Conservation (phyloP, 2,797 vertebrate species). For the Takifugu rubripes region DNA sequence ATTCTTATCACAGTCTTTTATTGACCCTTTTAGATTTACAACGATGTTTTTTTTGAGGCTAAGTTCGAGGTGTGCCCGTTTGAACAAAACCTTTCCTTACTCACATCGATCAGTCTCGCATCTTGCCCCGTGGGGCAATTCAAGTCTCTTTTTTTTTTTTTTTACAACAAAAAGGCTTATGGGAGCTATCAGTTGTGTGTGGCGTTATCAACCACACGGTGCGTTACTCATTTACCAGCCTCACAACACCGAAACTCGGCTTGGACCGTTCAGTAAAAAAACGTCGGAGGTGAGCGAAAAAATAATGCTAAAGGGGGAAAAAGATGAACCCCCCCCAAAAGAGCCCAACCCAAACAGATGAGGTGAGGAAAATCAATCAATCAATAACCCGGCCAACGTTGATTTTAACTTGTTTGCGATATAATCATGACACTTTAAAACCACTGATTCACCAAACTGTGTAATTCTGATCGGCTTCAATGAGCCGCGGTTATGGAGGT, state of each 20-base stretch:
- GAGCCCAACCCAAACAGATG: not conserved
- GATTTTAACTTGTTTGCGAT: too few relatives aligned
- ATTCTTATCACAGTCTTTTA: constrained; percentile 11
- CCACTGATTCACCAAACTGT: constrained; percentile 35
- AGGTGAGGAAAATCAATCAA: too few relatives aligned
- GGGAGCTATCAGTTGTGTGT: constrained; percentile 44
- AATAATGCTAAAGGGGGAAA: too few relatives aligned
- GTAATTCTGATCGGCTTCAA: constrained; percentile 44
- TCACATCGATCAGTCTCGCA: not conserved
- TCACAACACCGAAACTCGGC: constrained; percentile 55
- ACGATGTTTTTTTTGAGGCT: not conserved
- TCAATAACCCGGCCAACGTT: too few relatives aligned
- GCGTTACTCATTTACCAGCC: constrained; percentile 73
- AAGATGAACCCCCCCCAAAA: not conserved
- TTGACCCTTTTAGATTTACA: constrained; percentile 5
- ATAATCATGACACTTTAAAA: constrained; percentile 1
- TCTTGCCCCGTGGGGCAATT: constrained; percentile 28
- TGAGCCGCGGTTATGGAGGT: constrained; percentile 30
- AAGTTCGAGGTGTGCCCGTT: not conserved
- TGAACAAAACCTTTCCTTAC: constrained; percentile 10
- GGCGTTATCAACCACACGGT: constrained; percentile 55
- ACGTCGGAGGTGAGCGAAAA: constrained; percentile 32
- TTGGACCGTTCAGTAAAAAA: constrained; percentile 26
- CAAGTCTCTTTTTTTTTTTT: constrained; percentile 1
- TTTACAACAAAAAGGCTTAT: constrained; percentile 44